Percentiles rank a stretch among this genome's conserved stretches.
These are phyloP conservation scores for Notolabrus celidotus DNA, from an alignment of 2,797 vertebrate genomes.

Conservation along the genomic window DNA sequence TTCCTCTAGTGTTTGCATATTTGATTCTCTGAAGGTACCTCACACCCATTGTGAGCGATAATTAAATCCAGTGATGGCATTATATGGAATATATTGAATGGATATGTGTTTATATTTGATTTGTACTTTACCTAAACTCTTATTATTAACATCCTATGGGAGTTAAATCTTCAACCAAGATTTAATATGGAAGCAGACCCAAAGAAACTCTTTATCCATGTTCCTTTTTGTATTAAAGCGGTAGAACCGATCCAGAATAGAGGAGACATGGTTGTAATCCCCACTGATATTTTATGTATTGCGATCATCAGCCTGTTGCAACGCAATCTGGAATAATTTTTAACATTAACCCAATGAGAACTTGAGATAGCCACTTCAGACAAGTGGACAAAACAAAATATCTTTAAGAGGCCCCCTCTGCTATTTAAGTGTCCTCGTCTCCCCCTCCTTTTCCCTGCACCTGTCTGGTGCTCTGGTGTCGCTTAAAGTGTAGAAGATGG, in stretches of 20 bases:
- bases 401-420: constrained; percentile 21
- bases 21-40: not conserved
- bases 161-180: not conserved
- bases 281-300: not conserved
- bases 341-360: constrained; percentile 29
- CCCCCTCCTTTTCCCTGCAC: constrained; percentile 48
- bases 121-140: too few species aligned
- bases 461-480: constrained; percentile 76
- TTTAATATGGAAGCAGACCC: constrained; percentile 17
- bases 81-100: too few species aligned
- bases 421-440: constrained; percentile 25
- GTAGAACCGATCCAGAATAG: not conserved
- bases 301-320: constrained; percentile 15
- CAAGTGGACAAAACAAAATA: constrained; percentile 38
- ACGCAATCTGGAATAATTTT: constrained; percentile 21
- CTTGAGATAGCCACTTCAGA: constrained; percentile 20
- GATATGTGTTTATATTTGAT: too few species aligned
- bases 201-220: not conserved
- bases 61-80: too few species aligned
- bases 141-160: not conserved
- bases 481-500: constrained; percentile 69
- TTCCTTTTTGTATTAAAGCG: not conserved
- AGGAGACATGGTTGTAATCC: not conserved
- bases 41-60: too few species aligned
- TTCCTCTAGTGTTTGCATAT: not conserved